Base-by-base conservation (phyloP, 2,113 vertebrate genomes). In the Apteryx owenii region DNA sequence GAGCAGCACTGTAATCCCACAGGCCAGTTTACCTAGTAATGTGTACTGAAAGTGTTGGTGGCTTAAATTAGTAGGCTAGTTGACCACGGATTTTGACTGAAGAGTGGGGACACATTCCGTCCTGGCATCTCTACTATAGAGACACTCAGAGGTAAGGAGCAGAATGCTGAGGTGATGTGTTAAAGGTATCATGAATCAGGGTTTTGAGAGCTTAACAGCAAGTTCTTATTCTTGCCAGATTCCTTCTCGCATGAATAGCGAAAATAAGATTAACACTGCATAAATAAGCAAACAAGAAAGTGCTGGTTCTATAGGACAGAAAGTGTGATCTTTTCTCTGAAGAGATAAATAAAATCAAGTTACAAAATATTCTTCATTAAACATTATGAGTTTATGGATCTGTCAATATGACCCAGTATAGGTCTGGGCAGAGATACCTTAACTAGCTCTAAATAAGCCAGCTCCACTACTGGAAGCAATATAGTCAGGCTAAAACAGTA, bases 211-310 rank as follows among this genome's bases (percentile, higher is more conserved):
- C 25, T 89, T 91, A 97, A 91, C 75, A 91, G 51, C 83, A 95
- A 93, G 61, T 90, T 96, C 85, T 95, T 77, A 58, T 95, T 95
- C 0, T 0, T 87, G 83, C 68, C 71, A 79, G 78, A 86, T 84
- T 89, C 38, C 44, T 91, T 95, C 95, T 87, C 23, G 7, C 28
- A 13, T 81, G 84, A 77, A 65, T 56, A 85, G 56, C 61, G 65
- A 96, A 89, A 95, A 97, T 53, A 82, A 31, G 48, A 89, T 93
- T 94, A 92, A 69, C 71, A 50, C 75, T 66, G 69, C 62, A 91
- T 87, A 92, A 97, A 90, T 38, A 89, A 81, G 46, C 64, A 95
- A 76, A 91, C 53, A 76, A 46, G 46, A 86, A 90, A 69, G 31
- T 71, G 83, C 14, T 1, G 6, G 17, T 62, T 85, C 66, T 66